A percentile compares a stretch with the other conserved stretches of the same genome.
Evolutionary conservation across 2,888 invertebrate species (phyloP).

Genomic region (Sarcophaga caerulescens): DNA sequence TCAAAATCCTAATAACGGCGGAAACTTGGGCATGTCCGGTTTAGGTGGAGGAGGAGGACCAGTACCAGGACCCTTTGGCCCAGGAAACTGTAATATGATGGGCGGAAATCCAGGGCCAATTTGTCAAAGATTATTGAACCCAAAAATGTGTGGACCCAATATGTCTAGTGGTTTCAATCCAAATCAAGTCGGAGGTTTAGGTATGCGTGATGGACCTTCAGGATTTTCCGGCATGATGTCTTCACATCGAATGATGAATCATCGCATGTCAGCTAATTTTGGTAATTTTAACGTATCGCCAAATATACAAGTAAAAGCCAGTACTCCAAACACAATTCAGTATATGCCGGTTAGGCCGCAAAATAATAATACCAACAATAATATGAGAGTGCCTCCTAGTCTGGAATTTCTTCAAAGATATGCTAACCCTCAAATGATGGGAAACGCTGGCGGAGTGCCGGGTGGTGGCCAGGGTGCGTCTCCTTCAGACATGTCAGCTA

Average conservation of each 20-base stretch:
- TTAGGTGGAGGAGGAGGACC: conserved; percentile 64
- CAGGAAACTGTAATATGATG: conserved; percentile 74
- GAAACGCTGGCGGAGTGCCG: conserved; percentile 67
- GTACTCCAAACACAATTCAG: conserved; percentile 98
- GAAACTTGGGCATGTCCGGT: conserved; percentile 64
- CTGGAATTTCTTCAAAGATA: conserved; percentile 94
- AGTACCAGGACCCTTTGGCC: conserved; percentile 68
- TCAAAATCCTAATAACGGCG: conserved; percentile 66
- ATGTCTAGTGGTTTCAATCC: conserved; percentile 77
- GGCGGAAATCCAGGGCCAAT: conserved; percentile 75
- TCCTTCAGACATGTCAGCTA: conserved; percentile 39
- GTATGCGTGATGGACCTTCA: conserved; percentile 80
- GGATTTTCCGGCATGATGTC: conserved; percentile 78
- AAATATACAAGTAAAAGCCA: conserved; percentile 96
- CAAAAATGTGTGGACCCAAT: conserved; percentile 83
- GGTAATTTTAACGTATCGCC: conserved; percentile 83
- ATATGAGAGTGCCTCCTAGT: conserved; percentile 91
- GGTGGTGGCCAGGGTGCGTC: conserved; percentile 52
- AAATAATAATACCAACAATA: conserved; percentile 81
- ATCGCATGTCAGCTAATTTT: conserved; percentile 84
- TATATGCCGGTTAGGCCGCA: conserved; percentile 98
- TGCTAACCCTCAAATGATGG: conserved; percentile 87
- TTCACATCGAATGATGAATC: conserved; percentile 85
- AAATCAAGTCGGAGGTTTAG: conserved; percentile 69
- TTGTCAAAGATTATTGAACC: conserved; percentile 83